Evolutionary conservation across 2,797 vertebrate species (phyloP).

Genomic region (Lates japonicus): DNA sequence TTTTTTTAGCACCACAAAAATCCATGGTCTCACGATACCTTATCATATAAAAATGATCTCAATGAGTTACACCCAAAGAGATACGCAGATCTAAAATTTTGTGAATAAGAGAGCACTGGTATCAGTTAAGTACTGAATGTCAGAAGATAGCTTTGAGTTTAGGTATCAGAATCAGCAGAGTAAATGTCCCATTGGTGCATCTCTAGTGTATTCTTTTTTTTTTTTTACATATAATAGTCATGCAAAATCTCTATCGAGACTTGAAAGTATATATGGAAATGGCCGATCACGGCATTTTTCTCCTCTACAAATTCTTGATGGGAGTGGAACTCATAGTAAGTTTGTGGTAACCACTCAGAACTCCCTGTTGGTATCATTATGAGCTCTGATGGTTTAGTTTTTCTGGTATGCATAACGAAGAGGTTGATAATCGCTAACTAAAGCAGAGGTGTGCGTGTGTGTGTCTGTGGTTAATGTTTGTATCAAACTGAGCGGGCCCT

Average conservation of each 20-base stretch:
- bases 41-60: no score
- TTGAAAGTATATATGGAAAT: neutral
- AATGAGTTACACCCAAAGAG: no score
- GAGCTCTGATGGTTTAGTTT: neutral
- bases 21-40: no score
- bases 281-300: neutral
- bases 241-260: neutral
- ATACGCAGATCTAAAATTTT: no score
- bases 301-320: neutral
- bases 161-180: no score
- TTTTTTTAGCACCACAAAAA: neutral
- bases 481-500: constrained; percentile 4
- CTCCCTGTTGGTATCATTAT: neutral
- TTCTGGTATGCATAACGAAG: constrained; percentile 4
- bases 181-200: no score
- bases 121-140: no score
- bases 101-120: no score
- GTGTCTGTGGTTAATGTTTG: neutral
- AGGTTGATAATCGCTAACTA: neutral
- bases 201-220: no score
- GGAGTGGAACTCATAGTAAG: neutral
- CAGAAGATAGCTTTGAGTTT: no score
- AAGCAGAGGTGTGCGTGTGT: constrained; percentile 2
- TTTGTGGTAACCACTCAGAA: no score
- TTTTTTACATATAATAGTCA: no score